Conservation (phyloP, 2,888 invertebrate species). For the Dolichomitus sp. region DNA sequence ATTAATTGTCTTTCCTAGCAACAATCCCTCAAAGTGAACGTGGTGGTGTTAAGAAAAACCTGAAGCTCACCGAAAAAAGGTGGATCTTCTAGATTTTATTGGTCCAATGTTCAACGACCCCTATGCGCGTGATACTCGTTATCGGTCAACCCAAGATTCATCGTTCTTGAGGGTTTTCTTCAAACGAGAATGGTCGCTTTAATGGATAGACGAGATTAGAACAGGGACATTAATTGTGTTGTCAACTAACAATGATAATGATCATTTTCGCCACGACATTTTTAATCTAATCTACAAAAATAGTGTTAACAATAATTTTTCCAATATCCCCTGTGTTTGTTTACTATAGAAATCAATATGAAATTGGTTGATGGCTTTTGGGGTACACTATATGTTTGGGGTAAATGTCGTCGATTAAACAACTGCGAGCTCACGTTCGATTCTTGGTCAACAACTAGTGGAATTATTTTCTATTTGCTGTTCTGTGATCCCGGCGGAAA, state of each 20-base stretch:
- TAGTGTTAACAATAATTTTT: no score
- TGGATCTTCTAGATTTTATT: background rate
- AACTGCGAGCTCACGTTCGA: constrained; percentile 2
- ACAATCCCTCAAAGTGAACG: constrained; percentile 64
- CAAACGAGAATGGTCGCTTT: constrained; percentile 6
- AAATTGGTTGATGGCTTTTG: background rate
- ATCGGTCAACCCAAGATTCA: constrained; percentile 38
- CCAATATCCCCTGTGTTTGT: no score
- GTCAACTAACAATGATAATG: background rate
- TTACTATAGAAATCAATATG: no score
- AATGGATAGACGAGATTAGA: background rate
- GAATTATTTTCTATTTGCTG: background rate
- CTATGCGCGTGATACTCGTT: constrained; percentile 20
- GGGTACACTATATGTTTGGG: background rate
- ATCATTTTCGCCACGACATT: background rate
- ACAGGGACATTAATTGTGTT: background rate
- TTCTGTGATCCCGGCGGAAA: background rate
- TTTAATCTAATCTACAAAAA: no score
- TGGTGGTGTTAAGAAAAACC: constrained; percentile 30
- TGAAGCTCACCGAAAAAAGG: constrained; percentile 18
- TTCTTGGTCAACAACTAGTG: background rate
- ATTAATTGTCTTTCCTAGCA: constrained; percentile 72
- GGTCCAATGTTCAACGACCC: constrained; percentile 17
- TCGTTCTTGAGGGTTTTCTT: background rate
- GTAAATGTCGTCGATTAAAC: background rate